Base-by-base conservation (phyloP, 2,888 invertebrate species). In the Drosophila prolongata region DNA sequence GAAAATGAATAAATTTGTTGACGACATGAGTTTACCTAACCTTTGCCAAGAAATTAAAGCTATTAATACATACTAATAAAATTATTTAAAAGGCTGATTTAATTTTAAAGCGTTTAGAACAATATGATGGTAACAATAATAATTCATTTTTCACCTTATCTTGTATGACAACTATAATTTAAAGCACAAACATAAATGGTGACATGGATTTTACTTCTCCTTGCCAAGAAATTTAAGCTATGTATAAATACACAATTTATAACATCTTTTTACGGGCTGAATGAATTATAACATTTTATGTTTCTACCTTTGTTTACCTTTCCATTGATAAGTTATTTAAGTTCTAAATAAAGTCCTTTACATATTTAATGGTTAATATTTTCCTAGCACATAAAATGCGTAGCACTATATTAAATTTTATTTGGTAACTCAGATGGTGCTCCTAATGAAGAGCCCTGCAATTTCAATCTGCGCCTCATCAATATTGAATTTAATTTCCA, bases 401-500 rank as follows among this genome's bases (percentile, higher is more conserved):
- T 30, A 0, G 0, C 30, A 6, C 6, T 46, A 4, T 19, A 11
- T 11, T 43, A 16, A 10, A 11, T 43, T 19, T 43, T 43, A 43
- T 44, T 8, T 8, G 27, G 46, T 49, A 16, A 1, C 16, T 49
- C 16, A 3, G 16, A 34, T 13, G 34, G 1, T 49, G 6, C n/a
- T 6, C 2, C 6, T 11, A 42, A 34, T 47, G n/a, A 30, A 55
- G 19, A n/a, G 14, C 37, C 10, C n/a, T 27, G 40, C n/a, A n/a
- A 16, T 27, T 47, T n/a, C 46, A 35, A n/a, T 53, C 47, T 44
- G 24, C 13, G 34, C 65, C 46, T 40, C 34, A 65, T 50, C 16
- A 46, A 53, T 46, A 40, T 53, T 16, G 16, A 16, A 62, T 62
- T 53, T 13, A 38, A n/a, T 46, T 40, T 52, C 19, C 61, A 35